phyloP scores from a whole-genome alignment of 64 coral and sea anemone species.

The Anthopleura sola region DNA sequence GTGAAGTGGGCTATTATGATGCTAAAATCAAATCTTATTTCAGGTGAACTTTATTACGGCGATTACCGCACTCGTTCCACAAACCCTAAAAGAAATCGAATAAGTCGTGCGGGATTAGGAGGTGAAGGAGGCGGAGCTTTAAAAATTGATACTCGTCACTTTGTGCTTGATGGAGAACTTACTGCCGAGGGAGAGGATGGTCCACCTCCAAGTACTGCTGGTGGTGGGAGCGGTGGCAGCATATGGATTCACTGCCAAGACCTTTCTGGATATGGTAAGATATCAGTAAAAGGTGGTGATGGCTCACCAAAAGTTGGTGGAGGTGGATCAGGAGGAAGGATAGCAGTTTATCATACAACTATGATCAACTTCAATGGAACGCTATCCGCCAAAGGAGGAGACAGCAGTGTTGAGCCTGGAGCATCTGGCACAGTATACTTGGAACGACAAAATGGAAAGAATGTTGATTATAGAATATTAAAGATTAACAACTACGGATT shows the following conservation, averaged over 20 bases:
- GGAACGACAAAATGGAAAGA: slow-evolving; percentile 60
- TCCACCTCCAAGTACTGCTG: slow-evolving; percentile 69
- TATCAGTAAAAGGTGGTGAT: slow-evolving; percentile 52
- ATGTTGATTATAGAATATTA: slow-evolving; percentile 50
- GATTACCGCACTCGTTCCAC: slow-evolving; percentile 68
- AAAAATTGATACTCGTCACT: slow-evolving; percentile 76
- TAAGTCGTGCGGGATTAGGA: slow-evolving; percentile 70
- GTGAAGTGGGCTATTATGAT: too few species aligned
- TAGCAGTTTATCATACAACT: slow-evolving; percentile 63
- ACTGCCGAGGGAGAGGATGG: slow-evolving; percentile 66
- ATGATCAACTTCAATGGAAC: slow-evolving; percentile 92
- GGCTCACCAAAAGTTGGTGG: slow-evolving; percentile 64
- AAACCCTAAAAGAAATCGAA: slow-evolving; percentile 34
- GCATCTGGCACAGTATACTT: slow-evolving; percentile 76
- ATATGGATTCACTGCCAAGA: slow-evolving; percentile 84
- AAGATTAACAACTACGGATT: slow-evolving; percentile 65
- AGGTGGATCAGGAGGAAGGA: slow-evolving; percentile 72
- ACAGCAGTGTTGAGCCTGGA: slow-evolving; percentile 71
- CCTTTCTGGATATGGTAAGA: slow-evolving; percentile 71
- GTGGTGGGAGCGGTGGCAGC: slow-evolving; percentile 83
- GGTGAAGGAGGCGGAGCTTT: slow-evolving; percentile 82
- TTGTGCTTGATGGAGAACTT: slow-evolving; percentile 82
- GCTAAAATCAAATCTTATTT: neutral
- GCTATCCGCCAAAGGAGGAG: slow-evolving; percentile 71
- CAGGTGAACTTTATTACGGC: slow-evolving; percentile 69